These are phyloP conservation scores for Cyrtorhinus lividipennis DNA, from an alignment of 1,140 invertebrate genomes.

Conservation along the genomic window DNA sequence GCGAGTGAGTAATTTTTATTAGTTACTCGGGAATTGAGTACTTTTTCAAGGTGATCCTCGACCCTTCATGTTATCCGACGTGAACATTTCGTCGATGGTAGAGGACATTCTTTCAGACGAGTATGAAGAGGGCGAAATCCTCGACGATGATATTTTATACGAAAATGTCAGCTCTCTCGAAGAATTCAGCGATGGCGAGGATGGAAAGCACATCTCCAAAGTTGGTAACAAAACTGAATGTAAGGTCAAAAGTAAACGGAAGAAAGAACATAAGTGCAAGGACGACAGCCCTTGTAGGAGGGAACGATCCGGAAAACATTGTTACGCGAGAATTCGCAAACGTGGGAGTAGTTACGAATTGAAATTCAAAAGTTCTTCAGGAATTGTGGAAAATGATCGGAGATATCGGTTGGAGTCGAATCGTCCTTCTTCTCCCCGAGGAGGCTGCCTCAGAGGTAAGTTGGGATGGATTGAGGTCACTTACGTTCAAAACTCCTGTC, in stretches of 20 bases:
- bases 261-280: constrained; percentile 15
- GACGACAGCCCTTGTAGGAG: constrained; percentile 14
- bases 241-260: neutral
- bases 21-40: too few species aligned
- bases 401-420: too few species aligned
- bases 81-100: too few species aligned
- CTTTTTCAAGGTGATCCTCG: too few species aligned
- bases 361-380: neutral
- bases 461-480: too few species aligned
- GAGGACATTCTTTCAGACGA: constrained; percentile 16
- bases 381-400: neutral
- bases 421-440: too few species aligned
- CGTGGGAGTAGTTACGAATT: neutral
- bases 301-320: constrained; percentile 15
- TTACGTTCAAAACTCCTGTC: too few species aligned
- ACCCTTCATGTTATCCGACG: too few species aligned
- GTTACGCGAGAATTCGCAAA: constrained; percentile 14
- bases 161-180: constrained; percentile 13
- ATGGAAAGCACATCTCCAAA: neutral
- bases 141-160: constrained; percentile 15
- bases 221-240: neutral
- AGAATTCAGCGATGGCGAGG: constrained; percentile 12
- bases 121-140: constrained; percentile 18
- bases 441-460: too few species aligned
- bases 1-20: too few species aligned